These are phyloP conservation scores for Embidobia sp. DNA, from an alignment of 2,888 invertebrate genomes.

Conservation along the genomic window DNA sequence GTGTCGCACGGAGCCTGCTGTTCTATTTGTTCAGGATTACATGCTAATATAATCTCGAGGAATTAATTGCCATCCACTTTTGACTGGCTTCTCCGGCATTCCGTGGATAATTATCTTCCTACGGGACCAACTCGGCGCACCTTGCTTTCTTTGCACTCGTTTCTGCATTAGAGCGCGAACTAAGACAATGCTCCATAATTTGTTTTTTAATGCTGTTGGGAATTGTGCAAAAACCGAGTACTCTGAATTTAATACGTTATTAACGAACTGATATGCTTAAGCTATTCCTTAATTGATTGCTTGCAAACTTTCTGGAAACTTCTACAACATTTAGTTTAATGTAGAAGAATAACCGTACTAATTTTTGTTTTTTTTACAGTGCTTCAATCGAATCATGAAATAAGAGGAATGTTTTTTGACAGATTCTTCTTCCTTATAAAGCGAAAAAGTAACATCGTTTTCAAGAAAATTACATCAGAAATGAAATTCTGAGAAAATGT, in stretches of 20 bases:
- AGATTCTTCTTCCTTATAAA: too few species aligned
- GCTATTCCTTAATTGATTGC: too few species aligned
- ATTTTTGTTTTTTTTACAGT: too few species aligned
- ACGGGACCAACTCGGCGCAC: slow-evolving; percentile 29
- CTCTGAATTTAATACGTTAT: slow-evolving; percentile 10
- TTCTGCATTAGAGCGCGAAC: slow-evolving; percentile 39
- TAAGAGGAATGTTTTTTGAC: too few species aligned
- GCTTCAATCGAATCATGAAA: too few species aligned
- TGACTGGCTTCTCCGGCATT: slow-evolving; percentile 47
- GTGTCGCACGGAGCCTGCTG: slow-evolving; percentile 46
- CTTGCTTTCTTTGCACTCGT: slow-evolving; percentile 33
- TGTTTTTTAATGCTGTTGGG: slow-evolving; percentile 10
- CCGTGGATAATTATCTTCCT: slow-evolving; percentile 43
- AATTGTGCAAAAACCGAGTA: slow-evolving; percentile 18
- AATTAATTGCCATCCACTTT: slow-evolving; percentile 63
- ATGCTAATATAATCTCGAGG: slow-evolving; percentile 62
- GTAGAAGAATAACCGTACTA: too few species aligned
- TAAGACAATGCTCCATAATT: slow-evolving; percentile 25
- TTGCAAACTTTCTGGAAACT: too few species aligned
- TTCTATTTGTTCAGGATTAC: slow-evolving; percentile 63
- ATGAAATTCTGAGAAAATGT: too few species aligned
- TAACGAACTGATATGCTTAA: too few species aligned
- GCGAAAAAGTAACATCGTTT: too few species aligned
- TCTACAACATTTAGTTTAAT: too few species aligned
- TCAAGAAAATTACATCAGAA: too few species aligned